These are phyloP conservation scores for Craseonycteris thonglongyai DNA, from an alignment of 2,113 vertebrate genomes.

Conservation along the genomic window DNA sequence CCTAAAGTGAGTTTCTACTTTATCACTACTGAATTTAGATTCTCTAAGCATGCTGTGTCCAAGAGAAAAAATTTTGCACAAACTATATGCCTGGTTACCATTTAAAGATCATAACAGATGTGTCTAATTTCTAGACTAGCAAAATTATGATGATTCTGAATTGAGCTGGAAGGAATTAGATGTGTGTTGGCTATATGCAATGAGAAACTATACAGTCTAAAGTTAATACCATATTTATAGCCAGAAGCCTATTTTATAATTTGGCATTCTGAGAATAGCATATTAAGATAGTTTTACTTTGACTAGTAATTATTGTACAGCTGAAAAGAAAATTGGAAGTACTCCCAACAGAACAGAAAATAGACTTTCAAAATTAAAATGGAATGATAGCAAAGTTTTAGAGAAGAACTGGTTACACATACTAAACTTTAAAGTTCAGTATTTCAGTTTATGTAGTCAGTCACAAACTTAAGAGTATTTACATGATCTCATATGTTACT, in stretches of 20 bases:
- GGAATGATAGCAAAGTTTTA: neutral
- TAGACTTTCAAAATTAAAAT: constrained; percentile 10
- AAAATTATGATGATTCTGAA: constrained; percentile 20
- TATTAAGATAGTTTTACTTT: constrained; percentile 37
- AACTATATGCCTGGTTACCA: neutral
- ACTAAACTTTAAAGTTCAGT: neutral
- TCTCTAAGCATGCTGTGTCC: neutral
- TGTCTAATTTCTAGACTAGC: constrained; percentile 21
- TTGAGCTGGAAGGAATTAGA: constrained; percentile 20
- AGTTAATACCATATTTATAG: constrained; percentile 30
- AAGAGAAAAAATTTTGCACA: constrained; percentile 32
- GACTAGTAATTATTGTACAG: constrained; percentile 12
- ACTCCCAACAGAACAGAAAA: neutral
- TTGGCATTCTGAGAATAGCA: constrained; percentile 16
- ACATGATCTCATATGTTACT: neutral
- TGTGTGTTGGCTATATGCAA: neutral
- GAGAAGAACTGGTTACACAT: neutral
- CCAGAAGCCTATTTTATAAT: constrained; percentile 24
- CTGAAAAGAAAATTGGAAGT: constrained; percentile 10
- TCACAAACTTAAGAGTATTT: neutral
- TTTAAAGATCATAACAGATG: constrained; percentile 43
- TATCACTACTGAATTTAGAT: neutral
- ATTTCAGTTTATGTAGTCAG: neutral
- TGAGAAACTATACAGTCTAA: neutral
- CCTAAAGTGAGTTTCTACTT: neutral